A percentile compares a stretch with the other conserved stretches of the same genome.
Evolutionary conservation across 2,888 invertebrate genomes (phyloP).

Genomic region (Salpingus planirostris): DNA sequence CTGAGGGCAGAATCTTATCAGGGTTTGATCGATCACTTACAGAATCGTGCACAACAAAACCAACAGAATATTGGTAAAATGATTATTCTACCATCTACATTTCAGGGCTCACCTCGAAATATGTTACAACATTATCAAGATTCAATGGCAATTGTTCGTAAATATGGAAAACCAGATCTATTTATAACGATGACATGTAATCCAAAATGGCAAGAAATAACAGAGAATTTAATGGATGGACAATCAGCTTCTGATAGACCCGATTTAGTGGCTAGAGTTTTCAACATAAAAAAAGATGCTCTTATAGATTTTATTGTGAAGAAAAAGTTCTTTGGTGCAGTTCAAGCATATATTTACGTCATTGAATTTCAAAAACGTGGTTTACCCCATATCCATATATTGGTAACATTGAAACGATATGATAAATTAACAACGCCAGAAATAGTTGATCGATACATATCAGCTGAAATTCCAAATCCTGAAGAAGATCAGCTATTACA

Average conservation of each 20-base stretch:
- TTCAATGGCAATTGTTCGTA: too few relatives aligned
- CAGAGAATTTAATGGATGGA: constrained; percentile 22
- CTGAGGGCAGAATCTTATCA: constrained; percentile 5
- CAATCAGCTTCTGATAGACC: too few relatives aligned
- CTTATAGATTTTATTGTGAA: not conserved
- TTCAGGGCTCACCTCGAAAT: too few relatives aligned
- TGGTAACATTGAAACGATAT: not conserved
- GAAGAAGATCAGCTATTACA: not conserved
- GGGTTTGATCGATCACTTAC: too few relatives aligned
- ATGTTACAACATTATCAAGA: too few relatives aligned
- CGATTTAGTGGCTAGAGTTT: constrained; percentile 25
- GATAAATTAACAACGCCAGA: constrained; percentile 1
- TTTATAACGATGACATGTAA: too few relatives aligned
- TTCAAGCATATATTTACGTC: constrained; percentile 6
- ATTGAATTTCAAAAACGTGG: constrained; percentile 18
- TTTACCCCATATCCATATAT: constrained; percentile 7
- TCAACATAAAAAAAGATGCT: constrained; percentile 1
- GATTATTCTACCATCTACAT: constrained; percentile 17
- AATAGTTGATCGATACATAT: constrained; percentile 1
- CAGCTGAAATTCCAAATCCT: constrained; percentile 1
- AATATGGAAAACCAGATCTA: too few relatives aligned
- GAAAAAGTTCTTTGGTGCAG: not conserved
- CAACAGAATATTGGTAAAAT: constrained; percentile 23
- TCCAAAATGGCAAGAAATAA: constrained; percentile 38
- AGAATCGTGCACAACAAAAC: constrained; percentile 17